Conservation (phyloP, 2,888 invertebrate species). For the Anthrax anthrax region DNA sequence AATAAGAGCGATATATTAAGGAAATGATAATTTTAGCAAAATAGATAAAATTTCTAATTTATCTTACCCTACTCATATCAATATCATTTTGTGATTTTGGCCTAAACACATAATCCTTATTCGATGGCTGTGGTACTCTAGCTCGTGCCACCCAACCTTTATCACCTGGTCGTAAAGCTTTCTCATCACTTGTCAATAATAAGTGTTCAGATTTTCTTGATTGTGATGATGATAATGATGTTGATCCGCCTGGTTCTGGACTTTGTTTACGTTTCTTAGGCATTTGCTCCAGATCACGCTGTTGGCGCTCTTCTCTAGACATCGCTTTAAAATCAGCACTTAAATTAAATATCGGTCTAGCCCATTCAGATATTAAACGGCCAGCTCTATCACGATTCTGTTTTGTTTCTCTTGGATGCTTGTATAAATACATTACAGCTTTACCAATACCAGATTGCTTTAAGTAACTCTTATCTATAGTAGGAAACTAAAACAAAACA, state of each 20-base stretch:
- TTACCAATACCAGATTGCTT: constrained; percentile 97
- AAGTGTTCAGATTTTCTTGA: constrained; percentile 42
- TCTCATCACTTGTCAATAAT: constrained; percentile 45
- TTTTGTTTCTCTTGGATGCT: constrained; percentile 95
- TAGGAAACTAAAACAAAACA: constrained; percentile 47
- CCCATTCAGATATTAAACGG: constrained; percentile 93
- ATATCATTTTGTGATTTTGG: constrained; percentile 84
- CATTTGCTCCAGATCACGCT: constrained; percentile 80
- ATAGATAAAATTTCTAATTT: neutral
- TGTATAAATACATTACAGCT: constrained; percentile 98
- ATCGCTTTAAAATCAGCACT: constrained; percentile 85
- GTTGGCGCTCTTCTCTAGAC: constrained; percentile 84
- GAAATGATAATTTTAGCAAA: neutral
- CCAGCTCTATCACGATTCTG: constrained; percentile 82
- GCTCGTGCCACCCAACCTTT: constrained; percentile 92
- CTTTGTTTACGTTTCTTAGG: constrained; percentile 34
- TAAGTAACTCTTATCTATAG: constrained; percentile 73
- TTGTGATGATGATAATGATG: too few relatives aligned
- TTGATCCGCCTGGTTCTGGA: constrained; percentile 35
- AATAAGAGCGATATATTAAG: neutral
- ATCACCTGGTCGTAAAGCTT: constrained; percentile 77
- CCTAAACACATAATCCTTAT: constrained; percentile 89
- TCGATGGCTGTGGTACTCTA: constrained; percentile 86
- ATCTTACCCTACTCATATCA: constrained; percentile 62
- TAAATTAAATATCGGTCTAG: constrained; percentile 92